phyloP scores from a whole-genome alignment of 2,888 invertebrate species.

The Drosophila helvetica region DNA sequence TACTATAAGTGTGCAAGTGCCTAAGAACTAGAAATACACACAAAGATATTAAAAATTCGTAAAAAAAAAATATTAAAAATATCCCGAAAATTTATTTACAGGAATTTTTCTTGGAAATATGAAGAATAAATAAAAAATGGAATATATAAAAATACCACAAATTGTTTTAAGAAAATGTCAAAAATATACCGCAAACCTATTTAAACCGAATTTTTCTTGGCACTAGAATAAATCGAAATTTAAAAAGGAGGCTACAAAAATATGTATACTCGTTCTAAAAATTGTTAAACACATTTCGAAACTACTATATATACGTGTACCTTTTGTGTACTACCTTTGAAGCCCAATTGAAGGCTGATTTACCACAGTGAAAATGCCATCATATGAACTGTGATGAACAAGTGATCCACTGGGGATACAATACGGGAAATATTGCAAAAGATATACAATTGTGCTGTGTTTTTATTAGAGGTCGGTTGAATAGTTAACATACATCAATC shows the following conservation, averaged over 20 bases:
- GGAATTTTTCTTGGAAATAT: background rate
- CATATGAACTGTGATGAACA: background rate
- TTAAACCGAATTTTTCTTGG: background rate
- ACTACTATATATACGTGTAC: too few species aligned
- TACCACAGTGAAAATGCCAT: background rate
- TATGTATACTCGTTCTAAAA: too few species aligned
- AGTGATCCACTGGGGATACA: conserved; percentile 15
- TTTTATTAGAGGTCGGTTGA: conserved; percentile 6
- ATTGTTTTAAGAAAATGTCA: too few species aligned
- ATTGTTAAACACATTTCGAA: too few species aligned
- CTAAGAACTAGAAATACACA: too few species aligned
- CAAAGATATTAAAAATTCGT: background rate
- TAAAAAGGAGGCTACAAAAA: background rate
- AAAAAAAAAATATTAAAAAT: conserved; percentile 1
- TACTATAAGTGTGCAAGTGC: too few species aligned
- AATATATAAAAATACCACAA: too few species aligned
- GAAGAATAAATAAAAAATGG: too few species aligned
- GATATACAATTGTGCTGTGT: background rate
- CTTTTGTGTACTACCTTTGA: too few species aligned
- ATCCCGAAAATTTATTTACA: conserved; percentile 16
- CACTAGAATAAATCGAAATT: conserved; percentile 7
- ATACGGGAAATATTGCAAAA: conserved; percentile 15
- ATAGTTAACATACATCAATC: conserved; percentile 22
- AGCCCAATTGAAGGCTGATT: background rate
- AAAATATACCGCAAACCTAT: conserved; percentile 12